Percentiles rank a stretch among this genome's conserved stretches.
phyloP scores from a whole-genome alignment of 2,113 vertebrate species.

The Montifringilla adamsi region DNA sequence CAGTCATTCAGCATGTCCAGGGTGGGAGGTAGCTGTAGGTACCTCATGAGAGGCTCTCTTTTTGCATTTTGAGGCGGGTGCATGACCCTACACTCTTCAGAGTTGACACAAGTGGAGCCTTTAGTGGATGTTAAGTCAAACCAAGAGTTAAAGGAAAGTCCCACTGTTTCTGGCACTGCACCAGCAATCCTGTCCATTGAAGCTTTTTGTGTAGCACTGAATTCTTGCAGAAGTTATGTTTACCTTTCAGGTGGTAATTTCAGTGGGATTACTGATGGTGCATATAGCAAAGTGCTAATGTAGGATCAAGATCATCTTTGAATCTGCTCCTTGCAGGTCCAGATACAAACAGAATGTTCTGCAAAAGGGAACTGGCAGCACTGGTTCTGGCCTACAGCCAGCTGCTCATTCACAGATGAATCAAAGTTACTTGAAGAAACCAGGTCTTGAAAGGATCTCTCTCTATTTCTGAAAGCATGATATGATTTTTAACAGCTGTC shows the following conservation, averaged over 20 bases:
- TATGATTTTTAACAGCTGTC: conserved; percentile 27
- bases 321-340: not conserved
- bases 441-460: not conserved
- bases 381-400: not conserved
- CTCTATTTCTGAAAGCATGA: not conserved
- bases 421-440: not conserved
- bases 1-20: not conserved
- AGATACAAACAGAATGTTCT: not conserved
- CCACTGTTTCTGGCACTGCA: not conserved
- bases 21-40: not conserved
- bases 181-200: not conserved
- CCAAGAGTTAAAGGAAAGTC: conserved; percentile 39
- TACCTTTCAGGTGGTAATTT: not conserved
- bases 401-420: not conserved
- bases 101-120: not conserved
- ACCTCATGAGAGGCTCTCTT: not conserved
- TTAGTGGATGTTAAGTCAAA: conserved; percentile 24
- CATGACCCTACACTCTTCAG: not conserved
- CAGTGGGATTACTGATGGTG: not conserved
- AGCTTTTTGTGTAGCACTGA: not conserved
- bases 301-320: not conserved
- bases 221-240: not conserved
- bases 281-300: not conserved
- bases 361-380: not conserved
- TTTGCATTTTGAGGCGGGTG: not conserved